Percentiles rank a stretch among this genome's conserved stretches.
These are phyloP conservation scores for Orthosia cruda DNA, from an alignment of 2,888 invertebrate species.

Conservation along the genomic window DNA sequence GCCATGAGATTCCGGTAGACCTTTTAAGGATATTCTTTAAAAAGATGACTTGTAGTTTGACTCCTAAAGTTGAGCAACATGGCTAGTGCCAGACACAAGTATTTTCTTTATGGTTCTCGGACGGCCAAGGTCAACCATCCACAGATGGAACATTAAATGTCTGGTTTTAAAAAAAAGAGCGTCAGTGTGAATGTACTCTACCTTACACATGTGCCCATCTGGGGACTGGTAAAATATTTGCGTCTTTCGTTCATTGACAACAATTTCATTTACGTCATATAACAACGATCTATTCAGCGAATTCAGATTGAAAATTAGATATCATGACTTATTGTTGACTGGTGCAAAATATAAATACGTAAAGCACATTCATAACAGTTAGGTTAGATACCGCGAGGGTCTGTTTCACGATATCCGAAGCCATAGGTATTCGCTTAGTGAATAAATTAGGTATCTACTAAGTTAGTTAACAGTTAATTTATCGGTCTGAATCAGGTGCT, in stretches of 20 bases:
- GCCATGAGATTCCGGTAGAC: too few species aligned
- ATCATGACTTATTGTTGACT: neutral
- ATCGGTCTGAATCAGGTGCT: too few species aligned
- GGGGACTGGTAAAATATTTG: neutral
- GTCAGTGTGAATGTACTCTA: neutral
- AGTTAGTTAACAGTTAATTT: too few species aligned
- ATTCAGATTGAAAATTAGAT: conserved; percentile 8
- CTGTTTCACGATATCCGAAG: too few species aligned
- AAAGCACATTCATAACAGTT: neutral
- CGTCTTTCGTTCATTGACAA: conserved; percentile 29
- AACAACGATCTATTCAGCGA: conserved; percentile 18
- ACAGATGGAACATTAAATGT: neutral
- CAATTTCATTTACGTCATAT: conserved; percentile 27
- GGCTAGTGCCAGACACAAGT: neutral
- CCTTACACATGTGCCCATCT: neutral
- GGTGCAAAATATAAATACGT: neutral
- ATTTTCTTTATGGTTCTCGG: neutral
- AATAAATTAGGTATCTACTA: too few species aligned
- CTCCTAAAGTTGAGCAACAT: neutral
- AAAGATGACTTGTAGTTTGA: neutral
- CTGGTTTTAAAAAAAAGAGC: neutral
- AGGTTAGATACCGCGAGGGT: neutral
- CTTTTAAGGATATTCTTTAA: neutral
- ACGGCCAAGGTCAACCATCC: conserved; percentile 4
- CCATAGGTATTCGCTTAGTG: too few species aligned